These are phyloP conservation scores for Drosophila paramelanica DNA, from an alignment of 2,888 invertebrate species.

Conservation along the genomic window DNA sequence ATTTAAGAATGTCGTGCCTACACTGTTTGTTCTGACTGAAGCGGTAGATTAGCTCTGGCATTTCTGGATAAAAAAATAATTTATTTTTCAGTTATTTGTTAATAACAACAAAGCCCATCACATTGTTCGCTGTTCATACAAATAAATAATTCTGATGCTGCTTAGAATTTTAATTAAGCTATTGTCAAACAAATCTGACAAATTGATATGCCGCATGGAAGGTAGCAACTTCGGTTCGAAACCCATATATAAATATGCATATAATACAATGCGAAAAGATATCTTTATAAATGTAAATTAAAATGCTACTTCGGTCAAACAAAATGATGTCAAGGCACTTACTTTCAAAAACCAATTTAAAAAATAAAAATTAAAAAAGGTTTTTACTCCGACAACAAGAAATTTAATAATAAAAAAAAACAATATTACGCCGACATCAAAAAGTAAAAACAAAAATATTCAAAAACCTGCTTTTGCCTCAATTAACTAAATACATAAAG, in stretches of 20 bases:
- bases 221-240: conserved; percentile 13
- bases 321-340: conserved; percentile 73
- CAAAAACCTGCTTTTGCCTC: conserved; percentile 67
- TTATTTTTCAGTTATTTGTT: background rate
- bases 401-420: conserved; percentile 41
- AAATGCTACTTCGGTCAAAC: conserved; percentile 24
- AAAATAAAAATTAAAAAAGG: conserved; percentile 36
- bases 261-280: conserved; percentile 24
- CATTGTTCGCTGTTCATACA: background rate
- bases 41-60: conserved; percentile 1
- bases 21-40: background rate
- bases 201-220: conserved; percentile 33
- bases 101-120: conserved; percentile 3
- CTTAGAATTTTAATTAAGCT: conserved; percentile 32
- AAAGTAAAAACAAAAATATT: conserved; percentile 39
- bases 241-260: conserved; percentile 32
- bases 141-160: conserved; percentile 6
- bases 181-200: background rate
- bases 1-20: background rate
- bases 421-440: conserved; percentile 49
- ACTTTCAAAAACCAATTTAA: conserved; percentile 69
- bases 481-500: conserved; percentile 60
- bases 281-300: conserved; percentile 46
- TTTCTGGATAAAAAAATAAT: background rate
- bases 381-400: conserved; percentile 39